phyloP scores from a whole-genome alignment of 2,113 vertebrate species.

The Cyprinodon brontotheroides region DNA sequence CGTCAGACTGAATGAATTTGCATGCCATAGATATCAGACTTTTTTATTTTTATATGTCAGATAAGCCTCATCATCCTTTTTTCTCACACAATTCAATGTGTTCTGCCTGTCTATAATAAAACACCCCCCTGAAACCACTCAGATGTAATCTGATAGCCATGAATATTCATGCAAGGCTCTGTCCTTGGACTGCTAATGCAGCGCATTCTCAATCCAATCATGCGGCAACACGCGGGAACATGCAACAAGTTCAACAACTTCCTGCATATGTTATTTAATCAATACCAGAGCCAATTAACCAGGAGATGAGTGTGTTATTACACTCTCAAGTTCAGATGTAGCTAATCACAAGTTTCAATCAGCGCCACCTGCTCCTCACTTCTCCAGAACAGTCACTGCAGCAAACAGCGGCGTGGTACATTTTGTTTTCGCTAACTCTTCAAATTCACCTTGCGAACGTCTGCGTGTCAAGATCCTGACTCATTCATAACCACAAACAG shows the following conservation, averaged over 20 bases:
- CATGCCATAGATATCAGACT: too few species aligned
- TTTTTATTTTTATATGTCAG: too few species aligned
- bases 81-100: background rate
- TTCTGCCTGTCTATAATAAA: background rate
- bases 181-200: background rate
- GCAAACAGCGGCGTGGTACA: conserved; percentile 24
- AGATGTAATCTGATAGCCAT: background rate
- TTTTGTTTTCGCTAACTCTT: conserved; percentile 49
- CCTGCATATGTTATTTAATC: conserved; percentile 80
- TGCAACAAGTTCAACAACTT: conserved; percentile 50
- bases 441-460: conserved; percentile 1
- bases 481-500: conserved; percentile 6
- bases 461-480: background rate
- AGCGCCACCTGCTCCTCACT: conserved; percentile 58
- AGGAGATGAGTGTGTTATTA: conserved; percentile 71
- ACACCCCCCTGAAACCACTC: background rate
- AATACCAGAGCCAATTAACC: conserved; percentile 69
- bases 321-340: conserved; percentile 43
- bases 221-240: background rate
- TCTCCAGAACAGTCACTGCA: background rate
- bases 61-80: background rate
- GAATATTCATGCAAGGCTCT: background rate
- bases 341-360: conserved; percentile 70
- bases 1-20: too few species aligned
- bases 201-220: background rate